A percentile compares a stretch with the other conserved stretches of the same genome.
Conservation (phyloP, 2,113 vertebrate genomes). For the Phalacrocorax pelagicus region DNA sequence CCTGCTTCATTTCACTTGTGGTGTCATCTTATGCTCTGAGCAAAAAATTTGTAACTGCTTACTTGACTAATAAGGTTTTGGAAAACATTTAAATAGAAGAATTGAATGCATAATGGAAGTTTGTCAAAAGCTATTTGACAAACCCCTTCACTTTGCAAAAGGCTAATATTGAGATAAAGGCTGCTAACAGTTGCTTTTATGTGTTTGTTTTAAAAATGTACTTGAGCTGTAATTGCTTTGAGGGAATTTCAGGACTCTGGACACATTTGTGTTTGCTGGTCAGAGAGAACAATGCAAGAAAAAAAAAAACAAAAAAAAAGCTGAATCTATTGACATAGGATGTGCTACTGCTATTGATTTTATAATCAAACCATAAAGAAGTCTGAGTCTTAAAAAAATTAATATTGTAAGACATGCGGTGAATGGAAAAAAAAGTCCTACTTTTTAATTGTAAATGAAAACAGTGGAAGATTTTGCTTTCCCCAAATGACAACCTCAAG, state of each 20-base stretch:
- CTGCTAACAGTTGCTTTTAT: background rate
- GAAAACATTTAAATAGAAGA: background rate
- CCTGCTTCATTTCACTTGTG: conserved; percentile 50
- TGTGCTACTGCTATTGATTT: background rate
- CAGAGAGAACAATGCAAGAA: background rate
- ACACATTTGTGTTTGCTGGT: background rate
- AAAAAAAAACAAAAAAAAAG: background rate
- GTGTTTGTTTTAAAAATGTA: background rate
- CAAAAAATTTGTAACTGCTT: conserved; percentile 41
- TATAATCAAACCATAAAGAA: background rate
- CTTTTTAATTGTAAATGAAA: background rate
- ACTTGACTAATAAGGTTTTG: conserved; percentile 62
- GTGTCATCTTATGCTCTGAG: background rate
- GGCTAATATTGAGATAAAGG: background rate
- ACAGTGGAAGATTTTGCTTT: background rate
- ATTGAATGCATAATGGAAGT: background rate
- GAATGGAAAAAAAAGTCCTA: background rate
- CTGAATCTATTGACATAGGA: background rate
- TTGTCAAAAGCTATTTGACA: background rate
- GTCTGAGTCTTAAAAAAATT: background rate
- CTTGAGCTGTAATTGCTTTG: background rate
- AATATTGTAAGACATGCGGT: background rate
- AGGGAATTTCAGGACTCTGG: background rate
- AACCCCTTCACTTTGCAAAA: background rate
- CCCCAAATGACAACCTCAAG: background rate